Evolutionary conservation across 2,888 invertebrate species (phyloP), one percentile per base, ranked within the genome.

Genomic region (Thumatha senex): DNA sequence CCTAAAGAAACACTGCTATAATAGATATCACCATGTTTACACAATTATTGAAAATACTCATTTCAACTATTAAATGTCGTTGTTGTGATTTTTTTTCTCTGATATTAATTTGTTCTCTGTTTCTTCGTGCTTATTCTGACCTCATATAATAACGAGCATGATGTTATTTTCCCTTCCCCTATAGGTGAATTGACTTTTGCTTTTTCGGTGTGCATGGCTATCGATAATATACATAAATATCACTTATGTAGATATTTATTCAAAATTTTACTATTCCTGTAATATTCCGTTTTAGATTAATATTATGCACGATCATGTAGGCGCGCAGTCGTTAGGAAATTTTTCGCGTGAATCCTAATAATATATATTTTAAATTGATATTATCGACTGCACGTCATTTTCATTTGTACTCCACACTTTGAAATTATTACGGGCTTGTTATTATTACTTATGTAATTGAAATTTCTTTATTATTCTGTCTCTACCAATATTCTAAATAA

Each of bases 201-300:
- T 88, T 87, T 61, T 72, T 84, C 82, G 79, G 78, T 86, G 78
- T 89, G 90, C 90, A 91, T 91, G 90, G 88, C 88, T 86, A 75
- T 82, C 76, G 75, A 72, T 85, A 72, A 71, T 49, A 72, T 60
- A 76, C 74, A 74, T 68, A 72, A 61, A 72, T 67, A 67, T 62
- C 56, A 65, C 70, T 75, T 72, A 10, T 8, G 31, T 24, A 24
- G 18, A 5, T 81, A 77, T 80, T 82, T 81, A 77, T 80, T 82
- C 74, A 61, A 81, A 82, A 80, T 76, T 72, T 65, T 62, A 69
- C 70, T 70, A 56, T 75, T 74, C 76, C 69, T 67, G 67, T 74
- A 57, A 65, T 73, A 66, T 74, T 72, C 74, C 70, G 69, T 69
- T 69, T 53, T 81, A 80, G 73, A 67, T 49, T 72, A 49, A 78